Evolutionary conservation across 2,113 vertebrate species (phyloP).

Genomic region (Chloebia gouldiae): DNA sequence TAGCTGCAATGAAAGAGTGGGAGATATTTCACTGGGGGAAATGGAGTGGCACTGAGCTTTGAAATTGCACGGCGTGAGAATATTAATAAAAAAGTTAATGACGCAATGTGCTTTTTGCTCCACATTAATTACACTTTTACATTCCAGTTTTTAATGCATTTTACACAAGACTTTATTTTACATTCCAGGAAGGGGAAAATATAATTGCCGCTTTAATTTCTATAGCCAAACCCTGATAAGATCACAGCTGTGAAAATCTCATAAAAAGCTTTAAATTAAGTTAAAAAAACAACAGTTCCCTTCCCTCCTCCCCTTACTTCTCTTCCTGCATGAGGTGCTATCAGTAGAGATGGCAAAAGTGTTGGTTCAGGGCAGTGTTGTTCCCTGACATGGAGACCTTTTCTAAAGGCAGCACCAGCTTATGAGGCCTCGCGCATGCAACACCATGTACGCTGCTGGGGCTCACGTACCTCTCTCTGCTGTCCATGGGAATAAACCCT

Average conservation of each 20-base stretch:
- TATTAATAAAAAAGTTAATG: slow-evolving; percentile 78
- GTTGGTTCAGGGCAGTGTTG: background rate
- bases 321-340: slow-evolving; percentile 27
- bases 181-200: slow-evolving; percentile 70
- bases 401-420: background rate
- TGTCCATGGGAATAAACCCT: background rate
- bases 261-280: slow-evolving; percentile 75
- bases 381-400: background rate
- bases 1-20: slow-evolving; percentile 69
- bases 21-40: slow-evolving; percentile 74
- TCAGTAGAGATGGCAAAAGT: background rate
- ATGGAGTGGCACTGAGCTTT: slow-evolving; percentile 75
- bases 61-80: slow-evolving; percentile 73
- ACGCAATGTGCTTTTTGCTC: slow-evolving; percentile 76
- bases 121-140: slow-evolving; percentile 77
- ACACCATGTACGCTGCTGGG: background rate
- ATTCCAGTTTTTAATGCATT: slow-evolving; percentile 74
- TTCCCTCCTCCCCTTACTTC: slow-evolving; percentile 53
- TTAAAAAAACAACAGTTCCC: slow-evolving; percentile 67
- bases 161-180: slow-evolving; percentile 75
- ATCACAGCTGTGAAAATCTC: slow-evolving; percentile 76
- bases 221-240: slow-evolving; percentile 71
- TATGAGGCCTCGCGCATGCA: background rate
- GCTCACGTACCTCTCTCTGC: background rate
- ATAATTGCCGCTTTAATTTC: slow-evolving; percentile 76